These are phyloP conservation scores for Muscicapa comitata DNA, from an alignment of 2,797 vertebrate genomes.

Conservation along the genomic window DNA sequence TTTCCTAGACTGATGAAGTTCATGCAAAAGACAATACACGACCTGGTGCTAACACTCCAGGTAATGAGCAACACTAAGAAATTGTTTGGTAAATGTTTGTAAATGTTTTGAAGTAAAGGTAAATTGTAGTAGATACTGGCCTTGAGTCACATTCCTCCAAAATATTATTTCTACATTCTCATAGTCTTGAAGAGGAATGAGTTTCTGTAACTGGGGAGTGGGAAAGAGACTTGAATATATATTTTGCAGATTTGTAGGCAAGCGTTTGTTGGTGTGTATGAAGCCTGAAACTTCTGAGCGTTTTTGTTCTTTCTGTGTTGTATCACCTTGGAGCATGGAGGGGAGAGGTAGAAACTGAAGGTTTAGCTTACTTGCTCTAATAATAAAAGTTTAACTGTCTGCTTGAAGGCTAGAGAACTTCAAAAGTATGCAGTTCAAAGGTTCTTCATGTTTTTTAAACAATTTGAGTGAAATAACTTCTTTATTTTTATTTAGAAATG, in stretches of 20 bases:
- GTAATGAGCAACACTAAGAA: slow-evolving; percentile 63
- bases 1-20: slow-evolving; percentile 90
- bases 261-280: background rate
- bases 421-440: background rate
- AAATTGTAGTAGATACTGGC: background rate
- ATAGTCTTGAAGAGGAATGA: background rate
- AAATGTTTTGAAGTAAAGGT: background rate
- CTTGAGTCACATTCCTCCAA: background rate
- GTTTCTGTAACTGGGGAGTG: background rate
- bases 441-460: background rate
- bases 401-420: background rate
- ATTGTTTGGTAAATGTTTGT: background rate
- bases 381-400: background rate
- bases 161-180: accelerated
- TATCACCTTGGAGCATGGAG: background rate
- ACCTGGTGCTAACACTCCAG: slow-evolving; percentile 86
- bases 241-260: background rate
- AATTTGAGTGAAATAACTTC: background rate
- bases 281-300: background rate
- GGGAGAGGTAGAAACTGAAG: background rate
- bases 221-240: background rate
- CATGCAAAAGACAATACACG: slow-evolving; percentile 94
- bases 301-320: background rate
- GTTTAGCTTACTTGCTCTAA: background rate
- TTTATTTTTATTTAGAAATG: slow-evolving; percentile 82